Base-by-base conservation (phyloP, 2,888 invertebrate species). In the Heliconius ismenius region DNA sequence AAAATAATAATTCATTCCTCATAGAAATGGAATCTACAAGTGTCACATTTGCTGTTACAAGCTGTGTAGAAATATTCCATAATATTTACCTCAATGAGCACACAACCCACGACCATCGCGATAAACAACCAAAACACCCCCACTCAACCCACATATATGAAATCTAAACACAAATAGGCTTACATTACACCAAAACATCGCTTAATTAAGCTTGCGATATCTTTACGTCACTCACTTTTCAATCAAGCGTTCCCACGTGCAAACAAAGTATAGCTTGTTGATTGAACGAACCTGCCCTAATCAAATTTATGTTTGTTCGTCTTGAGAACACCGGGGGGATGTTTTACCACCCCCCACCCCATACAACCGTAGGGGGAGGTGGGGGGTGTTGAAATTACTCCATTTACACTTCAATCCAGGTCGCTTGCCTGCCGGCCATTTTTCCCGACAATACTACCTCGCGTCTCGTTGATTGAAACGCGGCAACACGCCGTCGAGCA, bases 371-470 rank as follows among this genome's bases (percentile, higher is more conserved):
- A n/a, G 58, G 58, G 54, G 58, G n/a, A n/a, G 83, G 76, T 78
- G 10, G 58, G 58, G 54, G 58, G n/a, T 83, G 70, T 78, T 77
- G 85, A 88, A 91, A 92, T 92, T 89, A 92, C 90, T 92, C 92
- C 91, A 93, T 93, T 93, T 93, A 90, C 93, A 93, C 93, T 93
- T 92, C 89, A 93, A 92, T 90, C 91, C 92, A 92, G 92, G 92
- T 92, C 90, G 87, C 86, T 87, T 88, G 90, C 88, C 92, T 89
- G 89, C 89, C 91, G 92, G 92, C 91, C 91, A 90, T 92, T 92
- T 92, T 91, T 92, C 88, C 89, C 86, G 73, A 84, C 84, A 84
- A 84, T 83, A 81, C 83, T 81, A 79, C 81, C 81, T 9, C 58
- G 58, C 58, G 68, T 77, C 75, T 76, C 76, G 81, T 82, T 83